These are phyloP conservation scores for Mormyrus proboscirostris DNA, from an alignment of 2,797 vertebrate species.

Conservation along the genomic window DNA sequence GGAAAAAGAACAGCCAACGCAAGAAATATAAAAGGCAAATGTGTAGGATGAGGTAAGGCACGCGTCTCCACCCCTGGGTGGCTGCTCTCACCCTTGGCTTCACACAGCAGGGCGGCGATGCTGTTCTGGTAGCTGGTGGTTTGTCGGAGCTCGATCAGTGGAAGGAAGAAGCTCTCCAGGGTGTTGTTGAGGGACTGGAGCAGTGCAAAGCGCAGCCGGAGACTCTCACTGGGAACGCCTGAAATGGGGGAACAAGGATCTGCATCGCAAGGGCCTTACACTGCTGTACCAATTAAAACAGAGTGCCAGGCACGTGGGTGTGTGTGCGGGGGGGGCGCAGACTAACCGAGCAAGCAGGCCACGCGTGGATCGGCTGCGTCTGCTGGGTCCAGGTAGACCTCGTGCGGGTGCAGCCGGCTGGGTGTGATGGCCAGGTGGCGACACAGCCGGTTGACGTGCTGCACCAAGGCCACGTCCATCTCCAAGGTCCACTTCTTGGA, in stretches of 20 bases:
- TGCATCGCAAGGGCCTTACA: neutral
- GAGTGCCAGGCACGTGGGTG: neutral
- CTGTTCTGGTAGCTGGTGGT: slow-evolving; percentile 78
- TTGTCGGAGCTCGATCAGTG: slow-evolving; percentile 86
- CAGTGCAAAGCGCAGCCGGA: slow-evolving; percentile 86
- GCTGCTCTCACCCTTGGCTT: slow-evolving; percentile 81
- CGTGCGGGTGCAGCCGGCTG: slow-evolving; percentile 87
- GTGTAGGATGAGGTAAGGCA: neutral
- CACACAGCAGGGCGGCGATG: slow-evolving; percentile 78
- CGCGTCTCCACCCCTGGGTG: neutral
- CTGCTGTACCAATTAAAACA: neutral
- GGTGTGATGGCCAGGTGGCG: slow-evolving; percentile 94
- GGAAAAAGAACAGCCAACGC: neutral
- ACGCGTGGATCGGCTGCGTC: slow-evolving; percentile 82
- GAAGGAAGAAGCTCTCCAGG: slow-evolving; percentile 90
- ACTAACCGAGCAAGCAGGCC: slow-evolving; percentile 77
- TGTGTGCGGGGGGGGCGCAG: neutral
- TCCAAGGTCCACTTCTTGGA: slow-evolving; percentile 89
- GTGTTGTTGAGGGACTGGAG: slow-evolving; percentile 95
- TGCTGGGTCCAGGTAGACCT: slow-evolving; percentile 85
- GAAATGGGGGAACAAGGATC: neutral
- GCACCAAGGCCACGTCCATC: slow-evolving; percentile 91
- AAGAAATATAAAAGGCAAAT: neutral
- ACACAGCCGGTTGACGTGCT: slow-evolving; percentile 88
- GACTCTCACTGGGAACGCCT: slow-evolving; percentile 87